These are phyloP conservation scores for Psittacula cyanocephala DNA, from an alignment of 2,113 vertebrate genomes.

Conservation along the genomic window DNA sequence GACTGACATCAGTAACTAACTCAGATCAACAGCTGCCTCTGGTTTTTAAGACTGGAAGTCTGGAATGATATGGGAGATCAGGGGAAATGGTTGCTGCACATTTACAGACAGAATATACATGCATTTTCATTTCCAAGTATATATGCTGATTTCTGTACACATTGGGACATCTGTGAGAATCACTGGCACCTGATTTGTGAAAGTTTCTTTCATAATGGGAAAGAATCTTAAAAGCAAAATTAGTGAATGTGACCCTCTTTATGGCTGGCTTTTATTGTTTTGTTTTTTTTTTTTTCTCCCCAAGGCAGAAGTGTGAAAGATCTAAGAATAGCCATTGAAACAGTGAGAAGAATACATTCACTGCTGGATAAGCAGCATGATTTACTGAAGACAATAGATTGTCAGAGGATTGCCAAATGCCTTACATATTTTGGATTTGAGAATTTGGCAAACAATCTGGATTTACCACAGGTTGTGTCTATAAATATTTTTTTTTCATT, in stretches of 20 bases:
- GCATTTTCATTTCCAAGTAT: not conserved
- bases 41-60: not conserved
- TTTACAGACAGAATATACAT: not conserved
- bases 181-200: not conserved
- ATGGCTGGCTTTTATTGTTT: not conserved
- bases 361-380: slow-evolving; percentile 51
- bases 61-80: not conserved
- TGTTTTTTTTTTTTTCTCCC: not conserved
- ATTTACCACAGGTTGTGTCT: slow-evolving; percentile 17
- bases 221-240: not conserved
- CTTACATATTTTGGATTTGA: slow-evolving; percentile 57
- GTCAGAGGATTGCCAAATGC: slow-evolving; percentile 18
- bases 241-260: not conserved
- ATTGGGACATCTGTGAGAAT: not conserved
- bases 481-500: not conserved
- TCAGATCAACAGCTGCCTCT: not conserved
- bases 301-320: slow-evolving; percentile 19
- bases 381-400: slow-evolving; percentile 33
- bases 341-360: slow-evolving; percentile 65
- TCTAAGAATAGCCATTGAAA: slow-evolving; percentile 40
- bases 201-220: not conserved
- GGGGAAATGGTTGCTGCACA: not conserved
- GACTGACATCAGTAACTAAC: not conserved
- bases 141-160: not conserved
- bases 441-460: slow-evolving; percentile 26